Conservation (phyloP, 1,140 invertebrate species). For the Acyrthosiphon pisum region DNA sequence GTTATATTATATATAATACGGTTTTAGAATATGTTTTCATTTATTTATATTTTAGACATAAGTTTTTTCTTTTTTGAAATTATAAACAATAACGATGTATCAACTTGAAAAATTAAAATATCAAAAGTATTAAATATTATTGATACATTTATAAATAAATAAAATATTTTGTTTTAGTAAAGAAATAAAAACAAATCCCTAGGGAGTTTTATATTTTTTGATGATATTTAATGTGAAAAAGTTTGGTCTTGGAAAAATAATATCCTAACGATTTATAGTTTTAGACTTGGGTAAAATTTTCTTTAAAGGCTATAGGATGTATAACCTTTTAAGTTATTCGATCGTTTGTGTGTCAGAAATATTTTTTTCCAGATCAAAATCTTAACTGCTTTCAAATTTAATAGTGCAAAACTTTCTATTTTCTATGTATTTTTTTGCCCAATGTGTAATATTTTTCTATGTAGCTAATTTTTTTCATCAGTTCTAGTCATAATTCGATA, state of each 20-base stretch:
- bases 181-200: not conserved
- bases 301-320: not conserved
- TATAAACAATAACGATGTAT: not conserved
- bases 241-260: not conserved
- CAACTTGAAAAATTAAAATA: not conserved
- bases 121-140: not conserved
- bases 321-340: not conserved
- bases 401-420: slow-evolving; percentile 25
- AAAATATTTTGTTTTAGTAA: not conserved
- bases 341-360: not conserved
- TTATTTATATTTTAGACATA: not conserved
- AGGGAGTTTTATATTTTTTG: not conserved
- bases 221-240: not conserved
- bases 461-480: not conserved
- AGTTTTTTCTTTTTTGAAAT: not conserved
- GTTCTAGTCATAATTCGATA: not conserved
- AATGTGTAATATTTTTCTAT: not conserved
- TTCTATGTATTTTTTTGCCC: not conserved
- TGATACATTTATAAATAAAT: not conserved
- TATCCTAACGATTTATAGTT: slow-evolving; percentile 18
- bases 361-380: not conserved
- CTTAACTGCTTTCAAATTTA: slow-evolving; percentile 3
- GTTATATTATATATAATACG: not conserved
- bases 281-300: not conserved
- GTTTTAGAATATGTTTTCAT: not conserved